phyloP scores from a whole-genome alignment of 2,888 invertebrate species.

The Ametastegia equiseti region DNA sequence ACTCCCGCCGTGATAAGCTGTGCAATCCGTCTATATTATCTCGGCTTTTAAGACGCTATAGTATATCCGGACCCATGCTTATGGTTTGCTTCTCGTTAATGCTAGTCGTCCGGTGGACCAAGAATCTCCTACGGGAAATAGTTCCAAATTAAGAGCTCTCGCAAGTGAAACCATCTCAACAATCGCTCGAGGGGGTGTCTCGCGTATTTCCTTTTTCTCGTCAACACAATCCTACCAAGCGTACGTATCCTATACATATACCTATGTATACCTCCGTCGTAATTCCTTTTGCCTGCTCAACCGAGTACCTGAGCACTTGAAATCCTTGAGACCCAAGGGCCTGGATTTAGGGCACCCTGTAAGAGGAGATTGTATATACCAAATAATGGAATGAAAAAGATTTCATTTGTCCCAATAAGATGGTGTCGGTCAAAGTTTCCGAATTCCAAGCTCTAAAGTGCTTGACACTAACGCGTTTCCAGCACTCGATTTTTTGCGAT shows the following conservation, averaged over 20 bases:
- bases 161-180: conserved; percentile 22
- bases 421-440: conserved; percentile 7
- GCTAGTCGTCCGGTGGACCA: background rate
- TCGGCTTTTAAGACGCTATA: conserved; percentile 42
- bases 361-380: conserved; percentile 9
- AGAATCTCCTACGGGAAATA: conserved; percentile 5
- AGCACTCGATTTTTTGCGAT: background rate
- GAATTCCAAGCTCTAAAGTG: background rate
- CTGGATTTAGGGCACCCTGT: conserved; percentile 31
- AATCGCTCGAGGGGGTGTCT: conserved; percentile 39
- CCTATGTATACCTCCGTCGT: conserved; percentile 15
- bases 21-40: conserved; percentile 45
- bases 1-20: conserved; percentile 42
- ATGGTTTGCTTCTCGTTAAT: conserved; percentile 17
- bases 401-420: conserved; percentile 23
- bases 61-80: conserved; percentile 29
- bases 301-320: conserved; percentile 36
- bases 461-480: conserved; percentile 1
- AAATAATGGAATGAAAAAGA: conserved; percentile 18
- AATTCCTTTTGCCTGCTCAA: conserved; percentile 22
- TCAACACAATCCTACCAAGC: conserved; percentile 13
- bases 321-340: conserved; percentile 11
- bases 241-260: conserved; percentile 28
- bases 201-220: conserved; percentile 2
- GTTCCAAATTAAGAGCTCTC: conserved; percentile 33